Conservation (phyloP, 2,113 vertebrate genomes). For the Tenebrosternarchus preto region DNA sequence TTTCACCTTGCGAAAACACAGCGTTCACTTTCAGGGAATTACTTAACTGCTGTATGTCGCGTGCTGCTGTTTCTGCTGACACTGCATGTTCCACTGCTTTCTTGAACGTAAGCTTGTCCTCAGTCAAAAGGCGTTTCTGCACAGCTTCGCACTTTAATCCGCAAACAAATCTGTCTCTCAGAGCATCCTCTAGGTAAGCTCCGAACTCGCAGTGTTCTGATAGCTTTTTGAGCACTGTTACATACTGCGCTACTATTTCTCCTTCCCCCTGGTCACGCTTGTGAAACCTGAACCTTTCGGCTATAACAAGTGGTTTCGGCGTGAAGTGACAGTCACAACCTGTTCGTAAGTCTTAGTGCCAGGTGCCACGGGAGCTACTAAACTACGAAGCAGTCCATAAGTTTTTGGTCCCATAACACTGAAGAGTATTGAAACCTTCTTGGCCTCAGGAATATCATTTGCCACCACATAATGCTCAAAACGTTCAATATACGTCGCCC, state of each 20-base stretch:
- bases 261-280: neutral
- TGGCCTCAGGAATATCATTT: neutral
- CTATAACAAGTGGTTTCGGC: neutral
- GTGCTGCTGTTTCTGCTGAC: neutral
- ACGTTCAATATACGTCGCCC: slow-evolving; percentile 18
- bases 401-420: slow-evolving; percentile 23
- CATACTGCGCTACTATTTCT: neutral
- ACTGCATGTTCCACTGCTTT: neutral
- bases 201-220: neutral
- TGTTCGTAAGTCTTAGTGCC: neutral
- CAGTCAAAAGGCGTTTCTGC: neutral
- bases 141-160: neutral
- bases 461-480: slow-evolving; percentile 18
- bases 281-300: no score
- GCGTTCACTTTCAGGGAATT: neutral
- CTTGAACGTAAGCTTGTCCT: no score
- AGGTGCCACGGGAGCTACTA: neutral
- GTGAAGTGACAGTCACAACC: neutral
- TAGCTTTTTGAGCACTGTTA: neutral
- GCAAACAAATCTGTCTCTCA: no score
- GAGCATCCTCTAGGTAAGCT: neutral
- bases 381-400: neutral
- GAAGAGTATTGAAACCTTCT: neutral
- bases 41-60: neutral
- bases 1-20: neutral